phyloP scores from a whole-genome alignment of 2,113 vertebrate genomes.

The Gopherus evgoodei region DNA sequence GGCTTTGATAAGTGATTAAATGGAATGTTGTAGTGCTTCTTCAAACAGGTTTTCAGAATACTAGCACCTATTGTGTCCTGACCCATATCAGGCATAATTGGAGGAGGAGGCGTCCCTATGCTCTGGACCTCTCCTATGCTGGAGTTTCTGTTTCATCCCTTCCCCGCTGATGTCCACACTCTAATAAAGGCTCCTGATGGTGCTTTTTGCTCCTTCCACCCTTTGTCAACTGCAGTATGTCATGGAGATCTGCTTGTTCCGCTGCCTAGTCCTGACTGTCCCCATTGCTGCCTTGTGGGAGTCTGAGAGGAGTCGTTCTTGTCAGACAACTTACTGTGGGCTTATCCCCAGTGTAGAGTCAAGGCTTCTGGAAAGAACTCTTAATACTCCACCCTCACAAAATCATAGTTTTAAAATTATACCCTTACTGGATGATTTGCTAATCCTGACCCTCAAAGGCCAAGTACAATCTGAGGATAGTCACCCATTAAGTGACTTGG shows the following conservation, averaged over 20 bases:
- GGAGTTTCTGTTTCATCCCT: background rate
- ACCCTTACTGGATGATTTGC: background rate
- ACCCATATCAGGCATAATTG: background rate
- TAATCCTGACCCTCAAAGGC: background rate
- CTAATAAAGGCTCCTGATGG: background rate
- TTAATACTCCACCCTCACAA: background rate
- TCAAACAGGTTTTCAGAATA: background rate
- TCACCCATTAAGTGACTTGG: background rate
- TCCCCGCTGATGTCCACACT: background rate
- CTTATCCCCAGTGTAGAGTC: background rate
- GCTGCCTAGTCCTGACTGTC: background rate
- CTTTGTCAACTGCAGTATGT: background rate
- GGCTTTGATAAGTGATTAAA: background rate
- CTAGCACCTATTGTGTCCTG: background rate
- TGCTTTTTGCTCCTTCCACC: background rate
- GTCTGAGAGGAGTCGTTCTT: background rate
- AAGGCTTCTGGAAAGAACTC: background rate
- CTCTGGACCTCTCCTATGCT: background rate
- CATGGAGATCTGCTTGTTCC: background rate
- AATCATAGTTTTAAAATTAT: background rate
- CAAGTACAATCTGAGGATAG: background rate
- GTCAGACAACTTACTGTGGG: background rate
- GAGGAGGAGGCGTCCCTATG: background rate
- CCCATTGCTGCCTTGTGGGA: background rate
- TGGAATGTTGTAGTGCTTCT: background rate